A percentile compares a stretch with the other conserved stretches of the same genome.
phyloP scores from a whole-genome alignment of 2,113 vertebrate genomes.

The Miniopterus natalensis region DNA sequence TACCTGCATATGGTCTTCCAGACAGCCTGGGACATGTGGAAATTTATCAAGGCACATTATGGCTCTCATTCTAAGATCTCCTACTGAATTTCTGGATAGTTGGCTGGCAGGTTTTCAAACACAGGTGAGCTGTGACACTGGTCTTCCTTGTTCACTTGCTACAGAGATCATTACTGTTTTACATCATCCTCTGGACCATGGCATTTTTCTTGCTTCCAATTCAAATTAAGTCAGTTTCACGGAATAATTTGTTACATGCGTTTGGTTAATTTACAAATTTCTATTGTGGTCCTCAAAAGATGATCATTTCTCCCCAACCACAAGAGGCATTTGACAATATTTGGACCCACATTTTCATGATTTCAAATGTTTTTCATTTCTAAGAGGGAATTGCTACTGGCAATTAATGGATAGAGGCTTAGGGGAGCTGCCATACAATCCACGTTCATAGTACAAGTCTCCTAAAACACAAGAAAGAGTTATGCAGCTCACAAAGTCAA shows the following conservation, averaged over 20 bases:
- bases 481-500: neutral
- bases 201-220: neutral
- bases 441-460: neutral
- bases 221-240: neutral
- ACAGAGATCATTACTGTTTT: neutral
- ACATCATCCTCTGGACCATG: neutral
- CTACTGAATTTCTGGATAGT: neutral
- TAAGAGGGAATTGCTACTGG: neutral
- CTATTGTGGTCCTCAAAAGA: neutral
- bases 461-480: neutral
- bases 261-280: slow-evolving; percentile 3
- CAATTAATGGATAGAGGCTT: neutral
- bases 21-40: neutral
- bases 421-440: neutral
- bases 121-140: neutral
- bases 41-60: neutral
- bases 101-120: neutral
- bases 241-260: neutral
- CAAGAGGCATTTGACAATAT: neutral
- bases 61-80: neutral
- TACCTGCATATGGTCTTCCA: neutral
- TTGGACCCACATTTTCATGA: neutral
- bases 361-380: too few relatives aligned
- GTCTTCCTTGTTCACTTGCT: neutral
- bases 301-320: neutral